Conservation (phyloP, 2,113 vertebrate genomes). For the Heteronetta atricapilla region DNA sequence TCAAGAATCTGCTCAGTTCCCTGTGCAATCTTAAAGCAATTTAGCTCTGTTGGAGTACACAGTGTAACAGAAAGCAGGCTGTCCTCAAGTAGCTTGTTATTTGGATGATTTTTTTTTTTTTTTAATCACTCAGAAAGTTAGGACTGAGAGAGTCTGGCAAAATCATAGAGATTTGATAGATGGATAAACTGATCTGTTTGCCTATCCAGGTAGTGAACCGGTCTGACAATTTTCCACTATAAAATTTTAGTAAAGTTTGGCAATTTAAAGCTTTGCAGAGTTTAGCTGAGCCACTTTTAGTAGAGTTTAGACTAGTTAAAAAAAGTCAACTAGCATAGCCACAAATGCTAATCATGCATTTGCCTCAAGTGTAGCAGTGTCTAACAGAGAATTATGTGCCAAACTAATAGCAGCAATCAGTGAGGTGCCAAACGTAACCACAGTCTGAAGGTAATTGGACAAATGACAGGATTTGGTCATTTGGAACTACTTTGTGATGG, state of each 20-base stretch:
- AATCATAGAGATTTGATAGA: not conserved
- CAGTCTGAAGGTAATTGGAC: not conserved
- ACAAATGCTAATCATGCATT: not conserved
- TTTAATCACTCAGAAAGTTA: not conserved
- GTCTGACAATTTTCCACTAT: not conserved
- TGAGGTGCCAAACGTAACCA: not conserved
- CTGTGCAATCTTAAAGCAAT: not conserved
- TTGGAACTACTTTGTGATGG: not conserved
- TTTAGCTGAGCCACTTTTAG: not conserved
- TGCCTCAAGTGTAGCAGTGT: not conserved
- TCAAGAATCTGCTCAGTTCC: not conserved
- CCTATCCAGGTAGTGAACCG: not conserved
- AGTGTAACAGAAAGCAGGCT: not conserved
- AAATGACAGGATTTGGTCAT: not conserved
- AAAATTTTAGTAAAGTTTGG: not conserved
- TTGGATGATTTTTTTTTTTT: not conserved
- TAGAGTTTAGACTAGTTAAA: not conserved
- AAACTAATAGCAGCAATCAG: not conserved
- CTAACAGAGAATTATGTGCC: not conserved
- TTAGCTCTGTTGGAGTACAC: not conserved
- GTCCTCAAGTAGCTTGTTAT: not conserved
- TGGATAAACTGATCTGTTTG: not conserved
- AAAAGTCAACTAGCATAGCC: not conserved
- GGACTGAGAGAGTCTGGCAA: not conserved
- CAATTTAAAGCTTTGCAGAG: not conserved